Evolutionary conservation across 2,113 vertebrate species (phyloP), one percentile per base, ranked within the genome.

Genomic region (Mola mola): DNA sequence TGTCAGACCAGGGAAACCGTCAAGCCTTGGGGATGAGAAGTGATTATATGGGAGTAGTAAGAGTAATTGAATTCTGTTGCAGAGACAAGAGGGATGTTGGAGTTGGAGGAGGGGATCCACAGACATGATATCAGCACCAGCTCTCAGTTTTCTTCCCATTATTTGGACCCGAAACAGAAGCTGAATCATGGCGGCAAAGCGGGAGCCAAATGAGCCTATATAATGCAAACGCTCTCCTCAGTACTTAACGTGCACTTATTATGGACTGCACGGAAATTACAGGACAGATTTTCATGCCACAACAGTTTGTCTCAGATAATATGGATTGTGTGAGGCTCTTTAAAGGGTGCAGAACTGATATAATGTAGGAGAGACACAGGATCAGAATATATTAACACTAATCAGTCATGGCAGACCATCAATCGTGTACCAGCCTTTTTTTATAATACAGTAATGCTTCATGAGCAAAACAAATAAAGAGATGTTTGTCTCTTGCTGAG

Each of bases 11-110:
- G 78, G 81, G 83, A 84, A 84, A 85, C 57, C 74, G 79, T 87
- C 83, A 68, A 78, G 87, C 89, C 88, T 89, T 72, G 75, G 86
- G 87, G 86, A 90, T 82, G 78, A 87, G 86, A 88, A 90, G 84
- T 86, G 87, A 91, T 91, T 91, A 89, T 87, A 77, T 82, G 81
- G 75, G 82, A 78, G 81, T 83, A n/a, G 63, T 79, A 75, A 71
- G 79, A 75, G 86, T 90, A 88, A 90, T 88, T 88, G 87, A 90
- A 91, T 88, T 87, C 72, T 57, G 63, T 67, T 75, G 67, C 72
- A 40, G 66, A 67, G 67, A 73, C 73, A 55, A 81, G 60, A 74
- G 78, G 72, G 38, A 61, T 12, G 38, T 37, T 20, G 31, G 13
- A 19, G 36, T 38, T 5, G 29, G 6, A 15, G 22, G 20, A 20